Conservation (phyloP, 2,888 invertebrate genomes). For the Drosophila quinaria region DNA sequence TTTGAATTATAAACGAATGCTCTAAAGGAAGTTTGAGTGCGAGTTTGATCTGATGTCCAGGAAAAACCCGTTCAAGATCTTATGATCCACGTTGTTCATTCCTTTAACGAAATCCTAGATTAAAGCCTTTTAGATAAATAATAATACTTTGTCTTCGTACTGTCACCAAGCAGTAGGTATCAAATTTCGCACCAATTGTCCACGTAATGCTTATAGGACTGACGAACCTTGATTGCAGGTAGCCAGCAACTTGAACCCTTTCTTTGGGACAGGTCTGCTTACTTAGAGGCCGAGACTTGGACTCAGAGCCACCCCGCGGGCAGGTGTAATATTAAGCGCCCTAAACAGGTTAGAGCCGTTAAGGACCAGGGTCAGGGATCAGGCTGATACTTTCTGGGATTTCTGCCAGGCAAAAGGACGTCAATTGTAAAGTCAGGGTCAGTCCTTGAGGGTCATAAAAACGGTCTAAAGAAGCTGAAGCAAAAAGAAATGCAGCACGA, state of each 20-base stretch:
- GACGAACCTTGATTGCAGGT: slow-evolving; percentile 8
- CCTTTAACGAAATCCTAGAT: neutral
- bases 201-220: slow-evolving; percentile 27
- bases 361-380: slow-evolving; percentile 14
- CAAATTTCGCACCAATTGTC: slow-evolving; percentile 25
- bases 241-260: slow-evolving; percentile 35
- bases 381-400: slow-evolving; percentile 25
- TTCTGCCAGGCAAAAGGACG: slow-evolving; percentile 14
- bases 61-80: neutral
- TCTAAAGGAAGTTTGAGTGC: too few species aligned
- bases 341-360: slow-evolving; percentile 5
- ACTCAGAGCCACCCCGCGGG: slow-evolving; percentile 25
- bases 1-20: too few species aligned
- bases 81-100: neutral
- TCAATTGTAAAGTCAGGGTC: slow-evolving; percentile 59
- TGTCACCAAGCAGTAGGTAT: neutral
- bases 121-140: neutral
- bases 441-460: slow-evolving; percentile 15
- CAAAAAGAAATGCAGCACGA: slow-evolving; percentile 4
- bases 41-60: too few species aligned
- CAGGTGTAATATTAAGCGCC: slow-evolving; percentile 47
- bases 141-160: neutral
- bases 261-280: neutral
- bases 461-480: neutral
- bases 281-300: too few species aligned